Evolutionary conservation across 2,797 vertebrate genomes (phyloP).

Genomic region (Aphelocoma californica): DNA sequence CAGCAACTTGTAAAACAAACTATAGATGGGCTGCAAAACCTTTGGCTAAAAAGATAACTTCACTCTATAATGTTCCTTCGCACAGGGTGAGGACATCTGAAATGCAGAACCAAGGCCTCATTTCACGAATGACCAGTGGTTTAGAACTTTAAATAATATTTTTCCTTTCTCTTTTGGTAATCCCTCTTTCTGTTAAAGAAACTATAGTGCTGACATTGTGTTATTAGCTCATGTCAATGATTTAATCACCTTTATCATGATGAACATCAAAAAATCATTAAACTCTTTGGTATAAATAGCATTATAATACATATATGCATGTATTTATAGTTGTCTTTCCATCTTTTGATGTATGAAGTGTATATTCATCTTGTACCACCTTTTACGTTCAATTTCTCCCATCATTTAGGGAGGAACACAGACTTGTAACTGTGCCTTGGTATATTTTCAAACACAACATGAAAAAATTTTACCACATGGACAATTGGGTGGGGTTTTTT

Average conservation of each 20-base stretch:
- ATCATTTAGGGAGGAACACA: background rate
- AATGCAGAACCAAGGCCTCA: background rate
- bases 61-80: background rate
- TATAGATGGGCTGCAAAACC: background rate
- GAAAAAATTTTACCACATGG: background rate
- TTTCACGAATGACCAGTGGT: background rate
- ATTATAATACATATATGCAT: background rate
- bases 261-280: background rate
- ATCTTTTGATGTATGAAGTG: background rate
- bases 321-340: background rate
- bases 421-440: background rate
- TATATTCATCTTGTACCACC: background rate
- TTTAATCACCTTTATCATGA: background rate
- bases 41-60: background rate
- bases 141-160: background rate
- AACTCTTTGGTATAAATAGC: background rate
- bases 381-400: background rate
- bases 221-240: background rate
- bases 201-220: background rate
- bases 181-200: background rate
- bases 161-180: background rate
- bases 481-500: accelerated
- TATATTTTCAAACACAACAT: background rate
- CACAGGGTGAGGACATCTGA: background rate
- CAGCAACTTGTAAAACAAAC: background rate